Base-by-base conservation (phyloP, 1,140 invertebrate genomes). In the Paracyclopina nana region DNA sequence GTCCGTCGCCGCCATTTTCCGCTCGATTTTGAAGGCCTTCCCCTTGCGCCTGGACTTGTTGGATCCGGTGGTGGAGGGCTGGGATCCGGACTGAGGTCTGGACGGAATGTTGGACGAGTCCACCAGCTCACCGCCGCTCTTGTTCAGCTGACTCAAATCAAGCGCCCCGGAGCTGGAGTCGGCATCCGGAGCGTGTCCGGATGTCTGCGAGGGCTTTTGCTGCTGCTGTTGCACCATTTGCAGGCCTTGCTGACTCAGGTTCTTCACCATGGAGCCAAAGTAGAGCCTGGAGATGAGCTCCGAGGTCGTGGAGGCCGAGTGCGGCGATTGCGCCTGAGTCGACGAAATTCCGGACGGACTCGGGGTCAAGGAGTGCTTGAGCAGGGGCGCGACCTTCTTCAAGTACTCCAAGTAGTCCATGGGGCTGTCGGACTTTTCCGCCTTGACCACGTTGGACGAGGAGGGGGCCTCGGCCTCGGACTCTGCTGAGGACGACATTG, bases 31-130 rank as follows among this genome's bases (percentile, higher is more conserved):
- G 57, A 76, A 75, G 0, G 82, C 80, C 46, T 74, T 75, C 0
- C 80, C 81, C 61, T 86, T 86, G 52, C 82, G 72, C 27, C 80
- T 72, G 57, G 73, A 75, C 46, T 77, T 81, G 8, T 68, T 60
- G 1, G 59, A 62, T 18, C 54, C 56, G 6, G 46, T 51, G 40
- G 25, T 41, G 8, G 11, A 18, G 30, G 51, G 31, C 14, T 46
- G 24, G 28, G 40, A 12, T 18, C 34, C 27, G 28, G 41, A 16
- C 16, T 40, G 31, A 24, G n/a, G n/a, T n/a, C 54, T 57, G 31
- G 53, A 54, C 12, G 55, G 41, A 41, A 56, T 54, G 29, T 55
- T 28, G 6, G 53, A 54, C 29, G 50, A 42, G 2, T 55, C 51
- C n/a, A n/a, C 27, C 16, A 20, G 41, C 16, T 22, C 40, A 49